Evolutionary conservation across 2,113 vertebrate genomes (phyloP).

Genomic region (Chloebia gouldiae): DNA sequence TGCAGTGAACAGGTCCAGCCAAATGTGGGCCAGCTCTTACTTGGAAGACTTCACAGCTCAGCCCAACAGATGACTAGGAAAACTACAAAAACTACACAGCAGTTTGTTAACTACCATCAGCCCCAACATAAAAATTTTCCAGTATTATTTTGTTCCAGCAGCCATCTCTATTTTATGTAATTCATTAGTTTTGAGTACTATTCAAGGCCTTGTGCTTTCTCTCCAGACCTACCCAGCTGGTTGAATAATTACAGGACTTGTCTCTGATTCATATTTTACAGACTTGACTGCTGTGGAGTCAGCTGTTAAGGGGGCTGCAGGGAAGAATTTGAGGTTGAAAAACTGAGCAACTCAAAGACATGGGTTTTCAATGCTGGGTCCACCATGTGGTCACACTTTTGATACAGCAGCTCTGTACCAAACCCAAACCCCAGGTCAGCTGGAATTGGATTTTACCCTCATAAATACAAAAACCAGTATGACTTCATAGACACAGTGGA

Average conservation of each 20-base stretch:
- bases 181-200: not conserved
- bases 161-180: not conserved
- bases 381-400: rapidly evolving
- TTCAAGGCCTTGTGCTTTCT: not conserved
- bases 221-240: not conserved
- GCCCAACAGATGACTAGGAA: not conserved
- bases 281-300: not conserved
- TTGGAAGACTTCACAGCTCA: not conserved
- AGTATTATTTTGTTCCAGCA: not conserved
- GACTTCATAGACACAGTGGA: not conserved
- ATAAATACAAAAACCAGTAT: not conserved
- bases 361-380: not conserved
- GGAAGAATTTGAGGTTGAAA: not conserved
- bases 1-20: not conserved
- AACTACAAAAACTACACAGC: not conserved
- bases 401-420: not conserved
- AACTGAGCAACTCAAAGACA: not conserved
- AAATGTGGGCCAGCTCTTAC: not conserved
- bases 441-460: not conserved
- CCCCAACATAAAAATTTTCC: not conserved
- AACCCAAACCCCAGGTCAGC: not conserved
- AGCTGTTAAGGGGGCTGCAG: not conserved
- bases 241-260: not conserved
- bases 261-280: not conserved
- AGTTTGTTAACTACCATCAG: not conserved